phyloP scores from a whole-genome alignment of 2,888 invertebrate species.

The Melanotus villosus region DNA sequence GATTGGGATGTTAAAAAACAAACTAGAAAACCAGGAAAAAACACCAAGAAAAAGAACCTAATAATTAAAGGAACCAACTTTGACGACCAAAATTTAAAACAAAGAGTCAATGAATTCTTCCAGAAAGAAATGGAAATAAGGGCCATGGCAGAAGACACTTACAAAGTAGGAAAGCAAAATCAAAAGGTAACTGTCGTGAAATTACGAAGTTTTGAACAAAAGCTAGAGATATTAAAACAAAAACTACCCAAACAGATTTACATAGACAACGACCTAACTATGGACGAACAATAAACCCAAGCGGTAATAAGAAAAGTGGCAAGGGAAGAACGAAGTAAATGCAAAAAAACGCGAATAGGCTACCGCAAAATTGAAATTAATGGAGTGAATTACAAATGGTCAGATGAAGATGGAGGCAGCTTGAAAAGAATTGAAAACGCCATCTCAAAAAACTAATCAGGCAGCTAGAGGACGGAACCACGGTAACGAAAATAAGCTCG shows the following conservation, averaged over 20 bases:
- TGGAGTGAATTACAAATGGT: neutral
- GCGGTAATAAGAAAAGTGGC: neutral
- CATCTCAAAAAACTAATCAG: neutral
- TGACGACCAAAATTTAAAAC: too few relatives aligned
- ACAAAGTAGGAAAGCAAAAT: neutral
- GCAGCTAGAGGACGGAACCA: too few relatives aligned
- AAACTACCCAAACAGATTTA: neutral
- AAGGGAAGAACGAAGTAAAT: neutral
- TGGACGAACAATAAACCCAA: neutral
- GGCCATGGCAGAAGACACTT: neutral
- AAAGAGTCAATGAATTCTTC: too few relatives aligned
- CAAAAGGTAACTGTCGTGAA: neutral
- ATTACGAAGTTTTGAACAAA: neutral
- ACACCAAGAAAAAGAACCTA: too few relatives aligned
- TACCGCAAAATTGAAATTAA: neutral
- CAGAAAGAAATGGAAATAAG: neutral
- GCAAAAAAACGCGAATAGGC: neutral
- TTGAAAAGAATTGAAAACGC: neutral
- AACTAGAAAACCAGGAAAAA: too few relatives aligned
- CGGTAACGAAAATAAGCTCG: too few relatives aligned
- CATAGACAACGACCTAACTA: neutral
- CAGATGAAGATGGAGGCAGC: neutral
- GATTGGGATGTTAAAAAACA: too few relatives aligned
- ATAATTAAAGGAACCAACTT: too few relatives aligned
- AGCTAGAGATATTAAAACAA: too few relatives aligned